Evolutionary conservation across 2,888 invertebrate genomes (phyloP).

Genomic region (Ornithoptera alexandrae): DNA sequence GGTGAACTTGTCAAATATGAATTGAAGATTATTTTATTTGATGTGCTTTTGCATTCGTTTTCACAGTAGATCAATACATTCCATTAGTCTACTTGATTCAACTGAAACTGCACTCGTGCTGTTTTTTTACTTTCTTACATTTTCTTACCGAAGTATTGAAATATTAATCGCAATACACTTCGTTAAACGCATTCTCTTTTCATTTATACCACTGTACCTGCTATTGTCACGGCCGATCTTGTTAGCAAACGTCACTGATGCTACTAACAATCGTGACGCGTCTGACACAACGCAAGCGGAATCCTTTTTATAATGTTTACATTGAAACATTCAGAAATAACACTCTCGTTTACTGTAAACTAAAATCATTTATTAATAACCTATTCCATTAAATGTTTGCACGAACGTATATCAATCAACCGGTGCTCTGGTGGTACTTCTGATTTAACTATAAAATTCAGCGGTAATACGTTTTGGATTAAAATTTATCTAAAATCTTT

Average conservation of each 20-base stretch:
- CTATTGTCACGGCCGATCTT: constrained; percentile 61
- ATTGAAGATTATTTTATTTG: too few species aligned
- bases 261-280: constrained; percentile 37
- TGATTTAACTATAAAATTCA: background rate
- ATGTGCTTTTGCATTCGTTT: too few species aligned
- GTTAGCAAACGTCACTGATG: constrained; percentile 44
- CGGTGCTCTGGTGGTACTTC: background rate
- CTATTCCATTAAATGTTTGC: background rate
- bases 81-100: too few species aligned
- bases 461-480: background rate
- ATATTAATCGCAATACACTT: background rate
- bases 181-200: constrained; percentile 19
- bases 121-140: background rate
- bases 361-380: background rate
- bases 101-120: too few species aligned
- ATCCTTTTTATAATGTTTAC: constrained; percentile 42
- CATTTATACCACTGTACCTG: constrained; percentile 32
- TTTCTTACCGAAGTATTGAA: background rate
- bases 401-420: background rate
- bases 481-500: too few species aligned
- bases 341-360: background rate
- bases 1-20: too few species aligned
- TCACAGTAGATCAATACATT: too few species aligned
- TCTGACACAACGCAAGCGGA: constrained; percentile 38
- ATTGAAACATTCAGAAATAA: constrained; percentile 12